These are phyloP conservation scores for Venturia canescens DNA, from an alignment of 1,140 invertebrate genomes.

Conservation along the genomic window DNA sequence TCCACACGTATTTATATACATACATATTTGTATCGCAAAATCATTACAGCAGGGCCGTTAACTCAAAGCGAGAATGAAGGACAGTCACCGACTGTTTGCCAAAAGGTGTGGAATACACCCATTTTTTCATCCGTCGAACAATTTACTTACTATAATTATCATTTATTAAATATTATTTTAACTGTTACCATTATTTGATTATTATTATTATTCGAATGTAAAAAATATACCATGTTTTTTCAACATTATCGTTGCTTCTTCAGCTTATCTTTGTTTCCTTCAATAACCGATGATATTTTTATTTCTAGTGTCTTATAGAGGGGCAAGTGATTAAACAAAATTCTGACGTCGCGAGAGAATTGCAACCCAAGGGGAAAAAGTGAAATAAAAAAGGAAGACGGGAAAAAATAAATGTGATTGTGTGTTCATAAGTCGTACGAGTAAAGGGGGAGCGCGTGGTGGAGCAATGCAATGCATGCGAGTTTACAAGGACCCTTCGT, in stretches of 20 bases:
- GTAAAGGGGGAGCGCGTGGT: not conserved
- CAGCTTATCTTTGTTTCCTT: too few relatives aligned
- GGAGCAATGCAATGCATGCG: not conserved
- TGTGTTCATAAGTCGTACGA: not conserved
- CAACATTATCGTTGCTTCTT: too few relatives aligned
- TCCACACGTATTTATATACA: not conserved
- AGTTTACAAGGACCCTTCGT: slow-evolving; percentile 14
- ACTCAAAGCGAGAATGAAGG: slow-evolving; percentile 72
- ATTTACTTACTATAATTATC: too few relatives aligned
- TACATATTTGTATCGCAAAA: not conserved
- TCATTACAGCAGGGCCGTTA: slow-evolving; percentile 61
- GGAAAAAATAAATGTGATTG: not conserved
- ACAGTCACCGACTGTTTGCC: slow-evolving; percentile 65
- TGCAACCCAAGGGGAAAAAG: not conserved
- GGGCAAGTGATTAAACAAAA: slow-evolving; percentile 2
- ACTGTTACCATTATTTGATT: not conserved
- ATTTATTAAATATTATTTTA: too few relatives aligned
- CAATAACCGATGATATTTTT: too few relatives aligned
- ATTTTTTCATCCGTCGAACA: not conserved
- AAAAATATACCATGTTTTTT: too few relatives aligned
- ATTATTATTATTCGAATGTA: too few relatives aligned
- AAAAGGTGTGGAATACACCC: not conserved
- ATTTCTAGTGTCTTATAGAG: too few relatives aligned
- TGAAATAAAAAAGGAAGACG: not conserved
- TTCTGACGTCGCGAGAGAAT: not conserved